Base-by-base conservation (phyloP, 2,888 invertebrate genomes). In the Spatulosminthurus flaviceps region DNA sequence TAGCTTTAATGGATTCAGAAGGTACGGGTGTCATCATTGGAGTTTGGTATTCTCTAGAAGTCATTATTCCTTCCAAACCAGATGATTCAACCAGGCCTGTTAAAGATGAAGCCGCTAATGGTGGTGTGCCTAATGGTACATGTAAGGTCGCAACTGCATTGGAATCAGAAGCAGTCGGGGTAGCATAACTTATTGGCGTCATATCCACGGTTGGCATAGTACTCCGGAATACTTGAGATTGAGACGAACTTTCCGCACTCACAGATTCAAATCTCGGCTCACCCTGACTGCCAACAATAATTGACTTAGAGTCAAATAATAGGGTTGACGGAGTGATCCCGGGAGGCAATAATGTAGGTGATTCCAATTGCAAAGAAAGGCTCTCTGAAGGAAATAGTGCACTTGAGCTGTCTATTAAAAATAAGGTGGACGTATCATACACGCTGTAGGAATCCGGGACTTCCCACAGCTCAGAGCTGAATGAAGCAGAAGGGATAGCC, bases 401-500 rank as follows among this genome's bases (percentile, higher is more conserved):
- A 51, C n/a, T 51, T 9, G 64, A 19, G 64, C 64, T 64, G 22
- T 64, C 64, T 34, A 34, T 34, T 34, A 34, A 34, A 22, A 22
- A 64, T n/a, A 22, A 4, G 4, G 24, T 24, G 24, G 64, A 64
- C 4, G 64, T 22, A 22, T 64, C 64, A 22, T 24, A 64, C 4
- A 4, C 2, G 64, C 13, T 19, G 64, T 11, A 19, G 1, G 69
- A 69, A 43, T 76, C 76, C 7, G 76, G 76, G 16, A 76, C 43
- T 28, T 76, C 76, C 67, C 67, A 76, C 19, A 76, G 51, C 1
- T 66, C 66, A 0, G 76, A 24, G 24, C 22, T 24, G 64, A 64
- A 24, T 22, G 64, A 51, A 16, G 16, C n/a, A 5, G 51, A 11
- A 19, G n/a, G 64, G 24, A 64, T 26, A 26, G 24, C 24, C 7